phyloP scores from a whole-genome alignment of 2,113 vertebrate species.

The Aythya baeri region DNA sequence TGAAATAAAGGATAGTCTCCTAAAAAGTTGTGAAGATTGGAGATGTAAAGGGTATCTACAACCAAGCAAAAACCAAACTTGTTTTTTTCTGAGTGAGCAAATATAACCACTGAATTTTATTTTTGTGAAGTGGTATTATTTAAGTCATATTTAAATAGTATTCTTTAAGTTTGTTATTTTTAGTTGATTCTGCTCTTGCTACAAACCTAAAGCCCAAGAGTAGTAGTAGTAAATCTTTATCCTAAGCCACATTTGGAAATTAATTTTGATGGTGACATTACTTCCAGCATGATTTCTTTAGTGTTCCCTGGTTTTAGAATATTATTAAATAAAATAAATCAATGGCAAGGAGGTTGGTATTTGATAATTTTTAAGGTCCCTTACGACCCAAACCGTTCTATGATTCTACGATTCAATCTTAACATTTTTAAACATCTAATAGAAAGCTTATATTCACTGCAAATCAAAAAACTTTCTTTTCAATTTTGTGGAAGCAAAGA shows the following conservation, averaged over 20 bases:
- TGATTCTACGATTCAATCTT: not conserved
- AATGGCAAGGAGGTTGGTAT: not conserved
- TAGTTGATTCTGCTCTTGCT: not conserved
- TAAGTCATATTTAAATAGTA: not conserved
- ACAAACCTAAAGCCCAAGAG: not conserved
- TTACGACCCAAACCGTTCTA: too few species aligned
- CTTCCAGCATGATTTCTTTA: rapidly evolving
- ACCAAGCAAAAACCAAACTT: not conserved
- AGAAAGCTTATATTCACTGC: not conserved
- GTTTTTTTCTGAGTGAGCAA: not conserved
- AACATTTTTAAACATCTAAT: not conserved
- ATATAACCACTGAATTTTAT: not conserved
- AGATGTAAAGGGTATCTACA: not conserved
- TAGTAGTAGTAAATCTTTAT: not conserved
- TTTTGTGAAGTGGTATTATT: not conserved
- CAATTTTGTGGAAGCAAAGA: not conserved
- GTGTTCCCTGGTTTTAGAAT: not conserved
- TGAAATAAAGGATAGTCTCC: not conserved
- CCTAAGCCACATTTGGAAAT: not conserved
- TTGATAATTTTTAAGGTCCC: too few species aligned
- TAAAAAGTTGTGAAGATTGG: not conserved
- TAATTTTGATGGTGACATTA: not conserved
- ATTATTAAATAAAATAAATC: not conserved
- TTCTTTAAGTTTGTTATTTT: not conserved
- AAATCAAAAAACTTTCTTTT: not conserved